Base-by-base conservation (phyloP, 2,797 vertebrate species). In the Odontamblyopus lacepedii region DNA sequence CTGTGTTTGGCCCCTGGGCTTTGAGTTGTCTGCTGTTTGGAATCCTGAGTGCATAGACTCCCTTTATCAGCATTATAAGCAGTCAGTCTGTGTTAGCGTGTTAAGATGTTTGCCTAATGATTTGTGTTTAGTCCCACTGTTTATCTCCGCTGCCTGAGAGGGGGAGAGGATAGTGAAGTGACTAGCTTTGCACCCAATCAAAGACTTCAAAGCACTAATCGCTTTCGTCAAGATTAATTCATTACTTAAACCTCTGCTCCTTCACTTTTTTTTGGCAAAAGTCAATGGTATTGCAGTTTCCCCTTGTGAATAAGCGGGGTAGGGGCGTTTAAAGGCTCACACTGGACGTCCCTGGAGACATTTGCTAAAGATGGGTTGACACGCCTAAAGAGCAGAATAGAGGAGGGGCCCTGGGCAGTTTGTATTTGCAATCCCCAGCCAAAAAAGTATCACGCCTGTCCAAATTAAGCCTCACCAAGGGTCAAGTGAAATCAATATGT, bases 401-500 rank as follows among this genome's bases (percentile, higher is more conserved):
- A 75, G 59, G 23, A 63, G 27, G 81, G 73, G 67, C 63, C 81
- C 85, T 82, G 4, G 88, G 87, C 84, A 80, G 82, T 78, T 88
- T 83, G 81, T 48, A 66, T 87, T 85, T 84, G 85, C 83, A 86
- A 87, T 85, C 80, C 78, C 73, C 63, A 85, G 87, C 84, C 79
- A 78, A 85, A 88, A 85, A 87, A 87, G 82, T 83, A 85, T 89
- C 87, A 77, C 69, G 84, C 76, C 71, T 55, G 76, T 84, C 85
- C 85, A 92, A 89, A 88, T 91, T 88, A 90, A 89, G 83, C 86
- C 70, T 80, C 18, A 81, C 86, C 83, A 80, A 77, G 88, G 91
- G 91, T 93, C 91, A 93, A 91, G 90, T 90, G 86, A 90, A 93
- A 94, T 93, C 92, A 91, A 94, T 93, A 92, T 85, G 90, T 87